Evolutionary conservation across 2,113 vertebrate genomes (phyloP).

Genomic region (Passer domesticus): DNA sequence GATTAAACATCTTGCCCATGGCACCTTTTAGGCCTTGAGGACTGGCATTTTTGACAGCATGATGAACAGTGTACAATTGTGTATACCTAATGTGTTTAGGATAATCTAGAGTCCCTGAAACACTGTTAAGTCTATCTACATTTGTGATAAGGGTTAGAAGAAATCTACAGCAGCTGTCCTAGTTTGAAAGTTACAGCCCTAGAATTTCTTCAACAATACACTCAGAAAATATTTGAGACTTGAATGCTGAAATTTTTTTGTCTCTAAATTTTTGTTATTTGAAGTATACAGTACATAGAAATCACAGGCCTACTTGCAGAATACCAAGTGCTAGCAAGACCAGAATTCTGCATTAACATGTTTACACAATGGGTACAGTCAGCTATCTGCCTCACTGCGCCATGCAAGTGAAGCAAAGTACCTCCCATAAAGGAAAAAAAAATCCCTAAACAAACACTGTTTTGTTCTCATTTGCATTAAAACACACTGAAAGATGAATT

Average conservation of each 20-base stretch:
- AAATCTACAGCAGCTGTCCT: neutral
- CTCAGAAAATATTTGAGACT: neutral
- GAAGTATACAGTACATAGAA: neutral
- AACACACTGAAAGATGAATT: neutral
- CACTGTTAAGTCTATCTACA: neutral
- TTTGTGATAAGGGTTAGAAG: neutral
- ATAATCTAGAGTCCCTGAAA: neutral
- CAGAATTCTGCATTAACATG: neutral
- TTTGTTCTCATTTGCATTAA: neutral
- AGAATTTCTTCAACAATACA: neutral
- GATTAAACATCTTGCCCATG: slow-evolving; percentile 25
- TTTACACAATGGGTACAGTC: neutral
- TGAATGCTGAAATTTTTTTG: neutral
- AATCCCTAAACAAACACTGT: neutral
- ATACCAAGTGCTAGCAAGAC: neutral
- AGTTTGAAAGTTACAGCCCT: neutral
- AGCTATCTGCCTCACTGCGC: neutral
- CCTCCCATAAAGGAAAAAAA: neutral
- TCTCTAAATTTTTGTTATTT: neutral
- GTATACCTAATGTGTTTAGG: neutral
- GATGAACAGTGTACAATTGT: neutral
- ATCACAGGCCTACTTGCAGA: neutral
- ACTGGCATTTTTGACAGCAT: slow-evolving; percentile 10
- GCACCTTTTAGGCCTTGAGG: slow-evolving; percentile 4
- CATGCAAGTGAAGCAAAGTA: neutral